These are phyloP conservation scores for Cettia cetti DNA, from an alignment of 2,113 vertebrate genomes.

Conservation along the genomic window DNA sequence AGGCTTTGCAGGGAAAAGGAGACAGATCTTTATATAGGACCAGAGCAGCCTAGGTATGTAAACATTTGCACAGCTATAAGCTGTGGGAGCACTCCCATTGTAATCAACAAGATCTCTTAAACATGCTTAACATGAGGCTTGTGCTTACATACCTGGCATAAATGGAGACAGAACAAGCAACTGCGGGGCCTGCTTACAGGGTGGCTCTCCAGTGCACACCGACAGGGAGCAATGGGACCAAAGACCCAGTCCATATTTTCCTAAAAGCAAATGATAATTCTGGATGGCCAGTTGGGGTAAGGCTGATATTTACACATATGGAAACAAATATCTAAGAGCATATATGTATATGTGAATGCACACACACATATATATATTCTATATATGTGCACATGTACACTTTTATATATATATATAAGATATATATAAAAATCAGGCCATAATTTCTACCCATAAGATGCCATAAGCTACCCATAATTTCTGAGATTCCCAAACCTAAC, in stretches of 20 bases:
- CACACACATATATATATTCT: background rate
- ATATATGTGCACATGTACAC: too few species aligned
- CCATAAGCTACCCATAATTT: background rate
- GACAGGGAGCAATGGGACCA: accelerated
- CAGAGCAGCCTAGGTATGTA: slow-evolving; percentile 39
- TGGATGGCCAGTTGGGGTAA: background rate
- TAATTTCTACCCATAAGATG: too few species aligned
- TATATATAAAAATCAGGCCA: background rate
- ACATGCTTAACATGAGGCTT: background rate
- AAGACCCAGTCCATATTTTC: background rate
- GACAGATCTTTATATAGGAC: slow-evolving; percentile 37
- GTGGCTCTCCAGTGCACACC: accelerated
- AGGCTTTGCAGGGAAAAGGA: background rate
- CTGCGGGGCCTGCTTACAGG: background rate
- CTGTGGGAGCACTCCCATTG: background rate
- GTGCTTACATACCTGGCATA: slow-evolving; percentile 52
- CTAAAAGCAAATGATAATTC: background rate
- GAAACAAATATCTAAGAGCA: background rate
- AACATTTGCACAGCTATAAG: slow-evolving; percentile 44
- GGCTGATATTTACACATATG: background rate
- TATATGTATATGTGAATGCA: background rate
- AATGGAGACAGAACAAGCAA: background rate
- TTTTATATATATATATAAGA: background rate
- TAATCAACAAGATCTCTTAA: slow-evolving; percentile 48
- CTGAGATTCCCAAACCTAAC: background rate